Percentiles rank a stretch among this genome's conserved stretches.
Evolutionary conservation across 2,797 vertebrate genomes (phyloP).

Genomic region (Sternotherus odoratus): DNA sequence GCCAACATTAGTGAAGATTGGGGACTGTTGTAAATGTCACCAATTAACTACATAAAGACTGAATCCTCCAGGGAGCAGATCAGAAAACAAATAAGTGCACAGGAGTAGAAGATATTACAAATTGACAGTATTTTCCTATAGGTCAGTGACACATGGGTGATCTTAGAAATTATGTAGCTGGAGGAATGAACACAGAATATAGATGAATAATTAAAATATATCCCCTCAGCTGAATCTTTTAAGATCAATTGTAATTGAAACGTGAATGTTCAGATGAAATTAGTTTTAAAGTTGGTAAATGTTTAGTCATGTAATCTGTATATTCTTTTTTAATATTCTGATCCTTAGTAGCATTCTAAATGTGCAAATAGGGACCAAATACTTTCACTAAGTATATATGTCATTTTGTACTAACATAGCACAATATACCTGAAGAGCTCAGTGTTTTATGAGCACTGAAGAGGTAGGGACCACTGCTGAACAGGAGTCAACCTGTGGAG

Average conservation of each 20-base stretch:
- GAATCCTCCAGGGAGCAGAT: constrained; percentile 35
- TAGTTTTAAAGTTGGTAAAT: not conserved
- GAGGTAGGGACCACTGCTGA: not conserved
- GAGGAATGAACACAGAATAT: not conserved
- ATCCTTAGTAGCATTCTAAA: not conserved
- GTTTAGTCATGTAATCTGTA: not conserved
- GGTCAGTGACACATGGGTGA: constrained; percentile 27
- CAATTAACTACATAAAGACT: constrained; percentile 57
- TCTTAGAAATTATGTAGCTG: constrained; percentile 20
- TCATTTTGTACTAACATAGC: not conserved
- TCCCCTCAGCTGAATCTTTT: not conserved
- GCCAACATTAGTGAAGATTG: constrained; percentile 39
- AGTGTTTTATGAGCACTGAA: not conserved
- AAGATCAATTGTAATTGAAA: not conserved
- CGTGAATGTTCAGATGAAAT: not conserved
- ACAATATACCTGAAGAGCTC: not conserved
- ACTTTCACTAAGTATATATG: not conserved
- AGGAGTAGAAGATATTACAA: not conserved
- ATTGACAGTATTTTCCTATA: constrained; percentile 32
- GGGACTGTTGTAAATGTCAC: constrained; percentile 66
- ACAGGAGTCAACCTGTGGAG: not conserved
- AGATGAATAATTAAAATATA: not conserved
- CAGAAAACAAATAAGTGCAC: constrained; percentile 40
- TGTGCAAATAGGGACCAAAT: not conserved
- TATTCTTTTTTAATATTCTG: not conserved